Conservation (phyloP, 2,888 invertebrate genomes). For the Norana najaformis region DNA sequence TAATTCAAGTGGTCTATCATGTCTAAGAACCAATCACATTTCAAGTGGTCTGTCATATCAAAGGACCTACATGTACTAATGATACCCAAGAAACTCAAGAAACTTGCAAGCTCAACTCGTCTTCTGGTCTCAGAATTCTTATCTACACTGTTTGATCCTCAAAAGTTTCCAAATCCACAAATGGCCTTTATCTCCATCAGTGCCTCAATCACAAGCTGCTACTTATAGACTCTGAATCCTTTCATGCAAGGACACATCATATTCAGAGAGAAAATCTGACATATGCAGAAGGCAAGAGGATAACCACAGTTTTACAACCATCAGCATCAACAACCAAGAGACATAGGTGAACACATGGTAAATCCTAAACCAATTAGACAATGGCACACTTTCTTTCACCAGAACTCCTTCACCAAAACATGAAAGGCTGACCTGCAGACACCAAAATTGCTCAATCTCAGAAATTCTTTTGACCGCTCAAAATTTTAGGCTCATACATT, state of each 20-base stretch:
- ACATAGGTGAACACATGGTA: neutral
- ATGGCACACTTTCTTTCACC: neutral
- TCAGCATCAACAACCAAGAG: neutral
- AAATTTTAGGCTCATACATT: neutral
- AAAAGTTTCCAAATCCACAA: neutral
- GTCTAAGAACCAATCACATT: neutral
- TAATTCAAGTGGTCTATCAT: neutral
- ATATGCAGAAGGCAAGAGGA: neutral
- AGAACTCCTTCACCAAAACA: neutral
- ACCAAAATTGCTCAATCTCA: neutral
- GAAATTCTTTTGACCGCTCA: neutral
- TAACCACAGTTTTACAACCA: neutral
- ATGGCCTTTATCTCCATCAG: neutral
- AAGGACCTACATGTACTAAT: neutral
- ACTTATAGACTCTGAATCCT: neutral
- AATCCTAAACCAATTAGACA: neutral
- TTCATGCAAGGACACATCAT: neutral
- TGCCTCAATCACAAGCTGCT: neutral
- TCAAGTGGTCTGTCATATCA: neutral
- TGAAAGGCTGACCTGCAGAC: too few species aligned
- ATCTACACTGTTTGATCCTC: neutral
- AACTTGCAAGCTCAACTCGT: neutral
- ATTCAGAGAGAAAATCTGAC: too few species aligned
- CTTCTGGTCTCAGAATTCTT: neutral
- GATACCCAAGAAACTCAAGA: neutral